Evolutionary conservation across 2,888 invertebrate genomes (phyloP), one percentile per base, ranked within the genome.

Genomic region (Nudaria mundana): DNA sequence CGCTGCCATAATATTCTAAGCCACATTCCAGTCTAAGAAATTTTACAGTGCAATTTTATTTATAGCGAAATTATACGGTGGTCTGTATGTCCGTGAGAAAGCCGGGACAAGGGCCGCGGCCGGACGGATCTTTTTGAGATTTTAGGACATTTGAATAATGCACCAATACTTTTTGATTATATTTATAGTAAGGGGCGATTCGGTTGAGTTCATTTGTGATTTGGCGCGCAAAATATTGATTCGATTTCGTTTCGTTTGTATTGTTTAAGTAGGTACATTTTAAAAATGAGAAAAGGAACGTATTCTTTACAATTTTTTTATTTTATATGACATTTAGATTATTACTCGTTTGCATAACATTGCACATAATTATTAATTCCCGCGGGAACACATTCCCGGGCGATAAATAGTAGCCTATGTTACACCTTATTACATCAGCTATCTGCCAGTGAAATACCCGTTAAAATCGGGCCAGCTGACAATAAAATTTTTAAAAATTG

Each of bases 41-140:
- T 80, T 85, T 82, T 81, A 78, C 79, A 81, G 70, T 71, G 71
- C 73, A 79, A 79, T 83, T 81, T 84, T 86, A 84, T 87, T 86
- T 86, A 85, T 86, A 75, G 81, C 70, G 18, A 69, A 79, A 84
- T 86, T 87, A 86, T 83, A 79, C 85, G 71, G 71, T 48, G 47
- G 57, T 48, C 37, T 29, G 22, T 37, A 34, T 45, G 58, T 64
- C 67, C 83, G 82, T 84, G 86, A 81, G 85, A 84, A 81, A 64
- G 38, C 37, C 33, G 36, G 31, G 44, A 38, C 43, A 52, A 42
- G 31, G 32, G 32, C 36, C 32, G 42, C 46, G 52, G 56, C 44
- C 50, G 28, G 7, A 16, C 23, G 18, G 40, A 45, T 37, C 40
- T 48, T 53, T 56, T 59, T 52, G 48, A 57, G 55, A 58, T 60